Conservation (phyloP, 2,888 invertebrate species). For the Tiphia femorata region DNA sequence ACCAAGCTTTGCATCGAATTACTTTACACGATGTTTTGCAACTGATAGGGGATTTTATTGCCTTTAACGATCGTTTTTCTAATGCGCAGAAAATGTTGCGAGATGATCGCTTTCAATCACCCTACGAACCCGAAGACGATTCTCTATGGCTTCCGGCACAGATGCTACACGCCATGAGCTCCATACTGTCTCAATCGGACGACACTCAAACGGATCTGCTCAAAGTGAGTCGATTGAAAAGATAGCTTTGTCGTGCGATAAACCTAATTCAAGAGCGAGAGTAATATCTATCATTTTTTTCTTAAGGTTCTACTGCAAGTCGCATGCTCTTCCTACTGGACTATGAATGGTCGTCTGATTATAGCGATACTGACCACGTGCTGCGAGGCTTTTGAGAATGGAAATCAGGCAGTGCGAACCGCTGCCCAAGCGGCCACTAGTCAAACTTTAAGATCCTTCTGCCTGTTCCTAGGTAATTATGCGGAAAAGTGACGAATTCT, state of each 20-base stretch:
- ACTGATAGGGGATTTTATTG: neutral
- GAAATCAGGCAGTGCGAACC: constrained; percentile 84
- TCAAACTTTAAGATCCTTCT: constrained; percentile 88
- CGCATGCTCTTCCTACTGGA: constrained; percentile 89
- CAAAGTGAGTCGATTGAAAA: constrained; percentile 71
- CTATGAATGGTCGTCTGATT: constrained; percentile 88
- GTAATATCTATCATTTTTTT: neutral
- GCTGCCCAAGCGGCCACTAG: constrained; percentile 92
- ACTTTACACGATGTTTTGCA: neutral
- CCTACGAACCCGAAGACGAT: constrained; percentile 91
- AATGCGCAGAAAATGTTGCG: constrained; percentile 83
- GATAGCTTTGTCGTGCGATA: neutral
- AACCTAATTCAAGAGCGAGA: neutral
- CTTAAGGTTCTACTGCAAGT: constrained; percentile 83
- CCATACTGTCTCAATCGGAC: constrained; percentile 83
- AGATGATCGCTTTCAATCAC: constrained; percentile 92
- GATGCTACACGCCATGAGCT: constrained; percentile 86
- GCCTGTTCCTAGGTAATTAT: constrained; percentile 80
- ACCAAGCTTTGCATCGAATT: neutral
- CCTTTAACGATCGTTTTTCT: neutral
- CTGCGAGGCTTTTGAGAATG: constrained; percentile 84
- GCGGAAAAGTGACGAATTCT: too few relatives aligned
- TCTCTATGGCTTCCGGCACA: constrained; percentile 94
- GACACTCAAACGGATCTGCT: constrained; percentile 84
- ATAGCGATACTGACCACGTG: constrained; percentile 89